Evolutionary conservation across 1,140 invertebrate species (phyloP).

Genomic region (Drosophila tropicalis): DNA sequence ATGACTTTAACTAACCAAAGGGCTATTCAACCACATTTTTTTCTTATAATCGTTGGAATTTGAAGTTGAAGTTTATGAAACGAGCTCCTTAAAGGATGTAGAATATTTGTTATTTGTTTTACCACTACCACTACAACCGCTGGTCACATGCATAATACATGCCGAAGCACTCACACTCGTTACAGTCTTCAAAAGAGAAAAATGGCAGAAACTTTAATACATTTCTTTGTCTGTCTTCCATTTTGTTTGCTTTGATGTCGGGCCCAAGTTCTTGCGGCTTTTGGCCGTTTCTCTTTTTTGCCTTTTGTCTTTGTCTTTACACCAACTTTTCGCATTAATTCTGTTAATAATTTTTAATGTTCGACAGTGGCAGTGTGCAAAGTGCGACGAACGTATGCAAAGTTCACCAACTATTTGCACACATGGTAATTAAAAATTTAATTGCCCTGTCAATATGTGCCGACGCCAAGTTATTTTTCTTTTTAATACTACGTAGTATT

Average conservation of each 20-base stretch:
- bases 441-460: constrained; percentile 70
- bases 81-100: too few species aligned
- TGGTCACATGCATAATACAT: constrained; percentile 64
- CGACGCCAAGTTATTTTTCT: constrained; percentile 30
- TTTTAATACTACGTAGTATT: neutral
- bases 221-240: constrained; percentile 59
- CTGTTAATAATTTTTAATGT: constrained; percentile 80
- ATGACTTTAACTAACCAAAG: too few species aligned
- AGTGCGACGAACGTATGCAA: constrained; percentile 33
- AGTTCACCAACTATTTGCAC: constrained; percentile 65
- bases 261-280: constrained; percentile 59
- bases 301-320: constrained; percentile 52
- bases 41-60: constrained; percentile 26
- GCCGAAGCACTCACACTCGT: constrained; percentile 21
- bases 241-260: constrained; percentile 65
- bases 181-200: constrained; percentile 32
- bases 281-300: constrained; percentile 36
- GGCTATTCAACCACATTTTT: too few species aligned
- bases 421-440: constrained; percentile 77
- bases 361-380: constrained; percentile 26
- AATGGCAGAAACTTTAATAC: constrained; percentile 44
- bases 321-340: constrained; percentile 76
- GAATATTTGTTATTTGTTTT: too few species aligned
- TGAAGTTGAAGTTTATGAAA: constrained; percentile 35
- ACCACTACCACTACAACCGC: constrained; percentile 25